Evolutionary conservation across 2,888 invertebrate species (phyloP).

Genomic region (Drosophila subquinaria): DNA sequence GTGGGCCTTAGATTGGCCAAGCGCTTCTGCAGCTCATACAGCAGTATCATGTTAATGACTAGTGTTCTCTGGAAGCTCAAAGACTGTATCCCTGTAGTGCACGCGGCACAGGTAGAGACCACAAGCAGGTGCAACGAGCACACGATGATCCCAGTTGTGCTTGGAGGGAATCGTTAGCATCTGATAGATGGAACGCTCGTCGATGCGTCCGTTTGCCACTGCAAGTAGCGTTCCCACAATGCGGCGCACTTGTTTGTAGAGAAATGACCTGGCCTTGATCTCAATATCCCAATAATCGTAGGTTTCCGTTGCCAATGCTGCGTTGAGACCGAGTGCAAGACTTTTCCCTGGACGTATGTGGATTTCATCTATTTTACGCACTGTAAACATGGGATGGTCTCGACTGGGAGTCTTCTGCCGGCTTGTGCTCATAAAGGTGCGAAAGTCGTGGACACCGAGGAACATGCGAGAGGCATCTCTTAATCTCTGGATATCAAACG

Average conservation of each 20-base stretch:
- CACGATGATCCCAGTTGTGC: constrained; percentile 88
- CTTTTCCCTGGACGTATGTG: constrained; percentile 87
- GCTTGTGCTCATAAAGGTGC: constrained; percentile 88
- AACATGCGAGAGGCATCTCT: constrained; percentile 88
- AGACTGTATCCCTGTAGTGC: constrained; percentile 89
- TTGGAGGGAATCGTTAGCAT: constrained; percentile 93
- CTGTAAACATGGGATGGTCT: constrained; percentile 81
- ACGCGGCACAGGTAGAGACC: constrained; percentile 92
- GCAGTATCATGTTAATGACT: constrained; percentile 88
- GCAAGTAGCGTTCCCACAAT: constrained; percentile 90
- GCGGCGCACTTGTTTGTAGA: constrained; percentile 94
- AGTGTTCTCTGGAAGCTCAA: constrained; percentile 76
- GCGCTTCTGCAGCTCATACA: constrained; percentile 87
- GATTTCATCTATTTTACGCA: constrained; percentile 87
- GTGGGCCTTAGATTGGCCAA: constrained; percentile 88
- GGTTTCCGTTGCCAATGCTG: constrained; percentile 83
- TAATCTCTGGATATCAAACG: constrained; percentile 89
- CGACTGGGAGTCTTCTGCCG: constrained; percentile 68
- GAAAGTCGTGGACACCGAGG: constrained; percentile 91
- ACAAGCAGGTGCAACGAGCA: constrained; percentile 87
- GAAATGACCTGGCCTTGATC: constrained; percentile 89
- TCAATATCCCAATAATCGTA: constrained; percentile 90
- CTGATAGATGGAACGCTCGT: constrained; percentile 88
- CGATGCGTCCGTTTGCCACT: constrained; percentile 88
- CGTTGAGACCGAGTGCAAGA: constrained; percentile 85